Conservation (phyloP, 53 echinoderm and acorn worm species). For the Henricia sp. region DNA sequence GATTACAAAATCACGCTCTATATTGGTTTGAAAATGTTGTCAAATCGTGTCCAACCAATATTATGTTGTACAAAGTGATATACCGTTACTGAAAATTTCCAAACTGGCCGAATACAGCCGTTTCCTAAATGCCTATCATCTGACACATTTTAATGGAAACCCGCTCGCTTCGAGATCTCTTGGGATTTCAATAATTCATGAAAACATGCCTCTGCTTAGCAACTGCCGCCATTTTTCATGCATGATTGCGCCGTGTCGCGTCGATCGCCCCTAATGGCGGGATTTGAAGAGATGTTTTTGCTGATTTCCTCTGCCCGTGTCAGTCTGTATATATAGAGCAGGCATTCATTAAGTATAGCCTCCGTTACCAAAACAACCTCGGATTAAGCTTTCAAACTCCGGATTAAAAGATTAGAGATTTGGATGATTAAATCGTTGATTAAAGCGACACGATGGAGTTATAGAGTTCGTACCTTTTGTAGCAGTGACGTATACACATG, state of each 20-base stretch:
- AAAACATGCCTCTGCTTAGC: neutral
- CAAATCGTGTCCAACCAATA: no score
- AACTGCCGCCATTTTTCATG: neutral
- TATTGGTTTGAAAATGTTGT: no score
- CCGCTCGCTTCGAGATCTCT: constrained; percentile 58
- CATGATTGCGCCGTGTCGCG: neutral
- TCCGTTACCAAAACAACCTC: neutral
- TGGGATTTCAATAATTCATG: constrained; percentile 49
- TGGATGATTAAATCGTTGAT: neutral
- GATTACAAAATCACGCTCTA: no score
- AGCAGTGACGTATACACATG: constrained; percentile 75
- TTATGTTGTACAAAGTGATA: no score
- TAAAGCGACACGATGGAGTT: neutral
- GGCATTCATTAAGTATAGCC: neutral
- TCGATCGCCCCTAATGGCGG: no score
- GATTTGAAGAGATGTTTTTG: no score
- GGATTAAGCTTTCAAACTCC: neutral
- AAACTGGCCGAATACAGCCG: no score
- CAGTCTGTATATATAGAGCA: neutral
- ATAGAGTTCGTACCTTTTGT: constrained; percentile 61
- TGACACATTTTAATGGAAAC: no score
- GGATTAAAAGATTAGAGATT: neutral
- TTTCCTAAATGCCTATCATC: no score
- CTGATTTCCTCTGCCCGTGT: neutral
- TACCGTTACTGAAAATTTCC: no score